Evolutionary conservation across 1,140 invertebrate genomes (phyloP).

Genomic region (Drosophila guanche): DNA sequence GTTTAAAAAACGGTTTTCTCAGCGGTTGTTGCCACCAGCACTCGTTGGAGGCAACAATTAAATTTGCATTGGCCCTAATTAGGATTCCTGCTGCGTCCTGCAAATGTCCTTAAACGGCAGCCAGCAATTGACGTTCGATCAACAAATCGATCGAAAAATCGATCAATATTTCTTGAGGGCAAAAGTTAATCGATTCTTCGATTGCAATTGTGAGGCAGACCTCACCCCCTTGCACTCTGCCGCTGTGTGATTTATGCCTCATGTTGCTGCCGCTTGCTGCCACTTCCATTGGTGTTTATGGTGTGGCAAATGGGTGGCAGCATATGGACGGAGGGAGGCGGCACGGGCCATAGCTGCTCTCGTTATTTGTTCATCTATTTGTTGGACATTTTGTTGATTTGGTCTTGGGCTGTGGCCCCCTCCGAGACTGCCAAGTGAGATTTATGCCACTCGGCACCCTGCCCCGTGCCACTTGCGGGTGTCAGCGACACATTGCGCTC

Average conservation of each 20-base stretch:
- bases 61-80: slow-evolving; percentile 53
- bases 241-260: slow-evolving; percentile 69
- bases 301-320: slow-evolving; percentile 52
- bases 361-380: slow-evolving; percentile 79
- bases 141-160: too few species aligned
- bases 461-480: neutral
- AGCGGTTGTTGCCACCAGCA: neutral
- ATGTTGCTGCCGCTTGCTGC: slow-evolving; percentile 24
- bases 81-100: slow-evolving; percentile 9
- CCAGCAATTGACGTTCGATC: slow-evolving; percentile 48
- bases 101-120: slow-evolving; percentile 73
- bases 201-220: too few species aligned
- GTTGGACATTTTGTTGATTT: slow-evolving; percentile 57
- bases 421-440: slow-evolving; percentile 56
- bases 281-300: slow-evolving; percentile 54
- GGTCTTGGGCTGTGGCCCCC: slow-evolving; percentile 14
- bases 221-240: too few species aligned
- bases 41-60: slow-evolving; percentile 34
- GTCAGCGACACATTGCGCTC: slow-evolving; percentile 66
- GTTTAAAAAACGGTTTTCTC: slow-evolving; percentile 18
- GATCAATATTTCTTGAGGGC: too few species aligned
- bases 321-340: slow-evolving; percentile 70
- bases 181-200: too few species aligned
- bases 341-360: slow-evolving; percentile 51
- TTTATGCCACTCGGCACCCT: slow-evolving; percentile 47